phyloP scores from a whole-genome alignment of 2,113 vertebrate genomes.

The Lampris incognitus region DNA sequence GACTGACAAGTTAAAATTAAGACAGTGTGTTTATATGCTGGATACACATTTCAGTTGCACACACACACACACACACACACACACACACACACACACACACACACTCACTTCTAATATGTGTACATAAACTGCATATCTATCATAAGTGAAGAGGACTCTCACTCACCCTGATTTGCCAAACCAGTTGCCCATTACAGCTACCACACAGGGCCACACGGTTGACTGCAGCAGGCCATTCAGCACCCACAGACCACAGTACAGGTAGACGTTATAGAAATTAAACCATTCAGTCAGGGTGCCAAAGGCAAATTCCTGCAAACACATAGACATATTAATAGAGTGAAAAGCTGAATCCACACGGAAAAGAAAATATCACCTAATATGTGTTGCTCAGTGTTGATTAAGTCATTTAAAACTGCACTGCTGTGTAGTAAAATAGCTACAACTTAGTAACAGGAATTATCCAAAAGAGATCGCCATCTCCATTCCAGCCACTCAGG shows the following conservation, averaged over 20 bases:
- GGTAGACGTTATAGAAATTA: constrained; percentile 90
- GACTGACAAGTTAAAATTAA: constrained; percentile 5
- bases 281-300: constrained; percentile 95
- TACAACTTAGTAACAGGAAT: too few relatives aligned
- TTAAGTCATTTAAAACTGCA: too few relatives aligned
- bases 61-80: background rate
- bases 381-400: too few relatives aligned
- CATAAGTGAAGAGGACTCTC: background rate
- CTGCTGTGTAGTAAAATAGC: too few relatives aligned
- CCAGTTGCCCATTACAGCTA: constrained; percentile 98
- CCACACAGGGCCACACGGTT: constrained; percentile 96
- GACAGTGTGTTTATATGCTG: background rate
- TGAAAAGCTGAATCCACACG: background rate
- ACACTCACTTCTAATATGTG: background rate
- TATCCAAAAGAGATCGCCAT: too few relatives aligned
- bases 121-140: background rate
- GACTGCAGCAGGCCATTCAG: constrained; percentile 96
- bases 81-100: background rate
- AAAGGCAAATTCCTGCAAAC: constrained; percentile 87
- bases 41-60: background rate
- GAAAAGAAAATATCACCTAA: background rate
- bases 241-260: constrained; percentile 93
- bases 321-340: background rate
- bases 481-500: too few relatives aligned
- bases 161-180: constrained; percentile 94